phyloP scores from a whole-genome alignment of 2,113 vertebrate genomes.

The Centropus unirufus region DNA sequence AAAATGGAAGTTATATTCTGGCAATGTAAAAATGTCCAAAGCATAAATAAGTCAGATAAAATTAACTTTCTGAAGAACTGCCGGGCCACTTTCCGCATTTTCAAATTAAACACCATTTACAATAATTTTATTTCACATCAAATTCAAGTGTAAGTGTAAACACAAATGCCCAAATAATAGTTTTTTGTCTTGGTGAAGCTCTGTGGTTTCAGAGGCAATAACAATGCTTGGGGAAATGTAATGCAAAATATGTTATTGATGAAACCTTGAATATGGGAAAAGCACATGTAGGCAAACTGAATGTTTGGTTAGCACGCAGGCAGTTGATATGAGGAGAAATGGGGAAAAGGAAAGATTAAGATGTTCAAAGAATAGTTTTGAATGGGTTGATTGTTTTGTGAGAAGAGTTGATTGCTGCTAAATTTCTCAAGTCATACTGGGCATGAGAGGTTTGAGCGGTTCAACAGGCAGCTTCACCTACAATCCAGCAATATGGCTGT shows the following conservation, averaged over 20 bases:
- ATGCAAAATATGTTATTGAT: not conserved
- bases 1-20: no score
- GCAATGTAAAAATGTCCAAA: not conserved
- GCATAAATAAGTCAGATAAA: constrained; percentile 37
- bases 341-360: not conserved
- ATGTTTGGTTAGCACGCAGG: not conserved
- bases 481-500: no score
- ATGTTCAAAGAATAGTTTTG: not conserved
- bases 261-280: not conserved
- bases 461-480: not conserved
- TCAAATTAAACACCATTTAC: constrained; percentile 37
- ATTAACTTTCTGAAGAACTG: constrained; percentile 37
- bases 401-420: not conserved
- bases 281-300: not conserved
- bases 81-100: constrained; percentile 38
- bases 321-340: not conserved
- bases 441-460: not conserved
- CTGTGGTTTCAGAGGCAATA: not conserved
- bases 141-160: not conserved
- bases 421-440: not conserved
- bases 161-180: not conserved
- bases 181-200: not conserved
- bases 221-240: not conserved
- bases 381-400: not conserved
- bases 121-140: constrained; percentile 9